Evolutionary conservation across 2,797 vertebrate species (phyloP).

Genomic region (Cynopterus sphinx): DNA sequence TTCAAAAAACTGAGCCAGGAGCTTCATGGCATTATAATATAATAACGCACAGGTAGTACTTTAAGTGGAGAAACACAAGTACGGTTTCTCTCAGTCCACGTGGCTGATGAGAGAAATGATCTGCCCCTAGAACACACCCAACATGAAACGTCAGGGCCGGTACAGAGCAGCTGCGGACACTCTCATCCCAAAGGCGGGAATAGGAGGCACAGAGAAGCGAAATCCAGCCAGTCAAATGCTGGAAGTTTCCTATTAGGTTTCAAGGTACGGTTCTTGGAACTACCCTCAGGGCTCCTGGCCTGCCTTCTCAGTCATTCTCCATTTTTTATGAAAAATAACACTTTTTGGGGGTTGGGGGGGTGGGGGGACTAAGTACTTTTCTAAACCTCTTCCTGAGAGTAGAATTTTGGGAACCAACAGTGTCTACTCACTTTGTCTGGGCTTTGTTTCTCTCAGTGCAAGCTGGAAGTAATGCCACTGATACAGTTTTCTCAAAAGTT

Average conservation of each 20-base stretch:
- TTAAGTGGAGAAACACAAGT: not conserved
- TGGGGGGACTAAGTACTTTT: not conserved
- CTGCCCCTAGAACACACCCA: not conserved
- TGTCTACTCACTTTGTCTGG: not conserved
- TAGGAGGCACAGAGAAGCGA: not conserved
- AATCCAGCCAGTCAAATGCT: not conserved
- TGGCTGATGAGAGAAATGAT: not conserved
- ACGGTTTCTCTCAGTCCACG: not conserved
- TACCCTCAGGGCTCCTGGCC: not conserved
- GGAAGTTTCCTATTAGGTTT: not conserved
- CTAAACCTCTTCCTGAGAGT: not conserved
- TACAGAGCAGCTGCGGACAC: too few species aligned
- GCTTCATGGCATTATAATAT: not conserved
- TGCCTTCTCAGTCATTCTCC: not conserved
- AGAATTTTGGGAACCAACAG: not conserved
- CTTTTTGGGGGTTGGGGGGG: not conserved
- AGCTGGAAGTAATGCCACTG: not conserved
- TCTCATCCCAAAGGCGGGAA: not conserved
- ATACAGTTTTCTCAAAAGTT: not conserved
- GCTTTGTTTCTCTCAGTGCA: not conserved
- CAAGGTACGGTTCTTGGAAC: not conserved
- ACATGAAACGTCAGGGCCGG: rapidly evolving
- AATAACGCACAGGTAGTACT: not conserved
- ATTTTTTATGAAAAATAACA: not conserved
- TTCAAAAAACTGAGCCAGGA: not conserved